Evolutionary conservation across 2,888 invertebrate species (phyloP), one percentile per base, ranked within the genome.

Genomic region (Parelbella ahira): DNA sequence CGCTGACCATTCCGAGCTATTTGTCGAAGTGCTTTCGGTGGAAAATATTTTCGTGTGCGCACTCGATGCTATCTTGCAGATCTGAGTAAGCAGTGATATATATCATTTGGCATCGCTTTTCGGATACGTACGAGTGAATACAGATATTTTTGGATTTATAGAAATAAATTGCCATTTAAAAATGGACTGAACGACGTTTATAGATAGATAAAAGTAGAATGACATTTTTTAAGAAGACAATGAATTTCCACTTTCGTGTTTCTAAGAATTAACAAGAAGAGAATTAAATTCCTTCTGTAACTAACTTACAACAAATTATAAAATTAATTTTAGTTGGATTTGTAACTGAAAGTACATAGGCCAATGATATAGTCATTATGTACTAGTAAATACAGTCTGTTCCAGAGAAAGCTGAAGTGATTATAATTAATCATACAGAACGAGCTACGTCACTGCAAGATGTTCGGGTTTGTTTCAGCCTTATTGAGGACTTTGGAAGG

Each of bases 1-100:
- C 37, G 34, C 49, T 46, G 46, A 38, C 44, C 44, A 24, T 23
- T 44, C 37, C 18, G 13, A 12, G 33, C 27, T 42, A 43, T 48
- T 48, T 41, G 41, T 41, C 41, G 33, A 33, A 39, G 32, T 41
- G 33, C 33, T 41, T 41, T 33, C 33, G 27, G 27, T 7, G 21
- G 33, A 41, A 39, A 41, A 41, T 41, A 33, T 41, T 41, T 41
- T 34, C 41, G 33, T 41, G 27, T 28, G 33, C 41, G 3, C 33
- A 7, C 21, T 41, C 25, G 20, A 33, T 41, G 27, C 33, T 21
- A 41, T 41, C 33, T 25, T 15, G 33, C 27, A 33, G 27, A 33
- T 33, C 41, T 18, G 30, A 29, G 29, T 30, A 38, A 30, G 30
- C 30, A 41, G 25, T 27, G 25, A 33, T 41, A 41, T 41, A 41